A percentile compares a stretch with the other conserved stretches of the same genome.
Evolutionary conservation across 2,113 vertebrate species (phyloP).

Genomic region (Excalfactoria chinensis): DNA sequence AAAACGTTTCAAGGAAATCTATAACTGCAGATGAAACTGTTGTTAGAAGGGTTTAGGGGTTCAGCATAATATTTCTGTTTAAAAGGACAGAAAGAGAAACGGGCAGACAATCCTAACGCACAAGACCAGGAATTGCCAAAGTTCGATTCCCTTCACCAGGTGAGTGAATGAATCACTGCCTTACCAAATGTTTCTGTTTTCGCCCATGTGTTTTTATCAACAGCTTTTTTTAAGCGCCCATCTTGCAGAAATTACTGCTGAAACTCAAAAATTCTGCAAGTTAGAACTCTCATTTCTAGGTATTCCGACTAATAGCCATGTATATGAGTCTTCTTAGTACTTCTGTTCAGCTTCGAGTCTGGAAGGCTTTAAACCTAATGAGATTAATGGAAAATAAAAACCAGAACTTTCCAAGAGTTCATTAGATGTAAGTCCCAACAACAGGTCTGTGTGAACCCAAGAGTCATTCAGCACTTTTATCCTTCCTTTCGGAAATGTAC

Average conservation of each 20-base stretch:
- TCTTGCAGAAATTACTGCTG: background rate
- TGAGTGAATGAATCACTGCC: background rate
- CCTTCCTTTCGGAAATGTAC: background rate
- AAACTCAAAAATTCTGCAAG: background rate
- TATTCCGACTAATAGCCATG: background rate
- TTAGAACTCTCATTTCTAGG: background rate
- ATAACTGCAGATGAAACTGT: background rate
- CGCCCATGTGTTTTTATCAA: background rate
- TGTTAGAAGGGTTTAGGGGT: background rate
- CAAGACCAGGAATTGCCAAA: accelerated
- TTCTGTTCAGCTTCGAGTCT: background rate
- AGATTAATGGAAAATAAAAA: background rate
- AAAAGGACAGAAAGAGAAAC: background rate
- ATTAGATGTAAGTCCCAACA: background rate
- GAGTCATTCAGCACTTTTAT: background rate
- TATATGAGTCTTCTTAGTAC: background rate
- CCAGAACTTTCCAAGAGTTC: background rate
- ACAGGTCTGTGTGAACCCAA: background rate
- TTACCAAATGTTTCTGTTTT: background rate
- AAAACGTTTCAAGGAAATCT: slow-evolving; percentile 39
- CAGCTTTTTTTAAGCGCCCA: background rate
- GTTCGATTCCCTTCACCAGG: background rate
- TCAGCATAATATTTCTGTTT: background rate
- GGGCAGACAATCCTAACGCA: background rate
- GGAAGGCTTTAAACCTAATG: background rate